A percentile compares a stretch with the other conserved stretches of the same genome.
Conservation (phyloP, 2,797 vertebrate genomes). For the Fundulus diaphanus region DNA sequence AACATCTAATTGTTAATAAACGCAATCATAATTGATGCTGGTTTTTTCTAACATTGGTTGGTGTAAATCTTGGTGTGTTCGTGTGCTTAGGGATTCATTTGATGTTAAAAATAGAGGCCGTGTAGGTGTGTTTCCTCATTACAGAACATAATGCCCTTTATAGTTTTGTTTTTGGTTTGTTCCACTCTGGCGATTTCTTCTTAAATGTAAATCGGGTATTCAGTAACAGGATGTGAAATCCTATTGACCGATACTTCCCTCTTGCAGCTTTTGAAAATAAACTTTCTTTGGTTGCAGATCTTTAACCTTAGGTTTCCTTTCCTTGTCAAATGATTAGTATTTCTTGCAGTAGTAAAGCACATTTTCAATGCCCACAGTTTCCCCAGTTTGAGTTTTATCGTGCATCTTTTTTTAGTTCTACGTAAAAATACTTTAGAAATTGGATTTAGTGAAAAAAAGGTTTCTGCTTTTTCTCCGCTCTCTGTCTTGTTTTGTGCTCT, state of each 20-base stretch:
- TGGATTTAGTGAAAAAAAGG: not conserved
- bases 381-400: not conserved
- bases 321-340: not conserved
- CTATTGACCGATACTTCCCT: not conserved
- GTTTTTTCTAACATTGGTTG: not conserved
- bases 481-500: not conserved
- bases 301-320: not conserved
- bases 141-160: not conserved
- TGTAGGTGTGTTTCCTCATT: not conserved
- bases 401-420: not conserved
- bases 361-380: not conserved
- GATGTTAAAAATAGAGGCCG: not conserved
- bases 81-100: not conserved
- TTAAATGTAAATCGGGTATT: not conserved
- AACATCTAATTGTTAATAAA: too few species aligned
- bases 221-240: slow-evolving; percentile 11
- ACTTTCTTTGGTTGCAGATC: slow-evolving; percentile 8
- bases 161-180: not conserved
- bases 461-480: not conserved
- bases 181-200: not conserved
- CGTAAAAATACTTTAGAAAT: not conserved
- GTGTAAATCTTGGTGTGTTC: not conserved
- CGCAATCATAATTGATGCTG: too few species aligned
- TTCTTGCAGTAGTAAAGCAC: not conserved
- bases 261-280: slow-evolving; percentile 2